Percentiles rank a stretch among this genome's conserved stretches.
Conservation (phyloP, 2,888 invertebrate species). For the Perizoma flavofasciatum region DNA sequence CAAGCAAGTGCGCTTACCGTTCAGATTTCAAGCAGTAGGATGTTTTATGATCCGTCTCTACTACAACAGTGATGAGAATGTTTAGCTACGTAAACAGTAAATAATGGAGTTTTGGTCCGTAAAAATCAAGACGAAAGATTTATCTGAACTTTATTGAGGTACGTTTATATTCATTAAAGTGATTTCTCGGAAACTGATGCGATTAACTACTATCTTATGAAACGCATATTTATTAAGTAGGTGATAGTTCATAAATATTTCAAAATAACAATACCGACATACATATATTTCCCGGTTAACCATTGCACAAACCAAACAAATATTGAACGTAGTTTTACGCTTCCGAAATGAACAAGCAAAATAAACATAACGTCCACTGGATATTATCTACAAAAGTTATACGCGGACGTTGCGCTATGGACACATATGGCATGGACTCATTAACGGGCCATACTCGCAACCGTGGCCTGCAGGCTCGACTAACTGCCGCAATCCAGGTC, state of each 20-base stretch:
- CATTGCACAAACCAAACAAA: neutral
- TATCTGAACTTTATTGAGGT: too few species aligned
- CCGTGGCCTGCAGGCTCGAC: slow-evolving; percentile 48
- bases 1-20: slow-evolving; percentile 51
- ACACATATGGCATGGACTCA: slow-evolving; percentile 66
- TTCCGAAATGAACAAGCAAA: slow-evolving; percentile 26
- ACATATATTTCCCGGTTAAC: neutral
- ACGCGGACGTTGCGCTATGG: slow-evolving; percentile 53
- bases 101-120: too few species aligned
- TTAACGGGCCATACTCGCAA: slow-evolving; percentile 55
- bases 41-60: neutral
- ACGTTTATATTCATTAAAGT: too few species aligned
- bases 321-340: neutral
- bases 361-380: slow-evolving; percentile 33
- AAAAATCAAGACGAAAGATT: too few species aligned
- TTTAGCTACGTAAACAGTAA: too few species aligned
- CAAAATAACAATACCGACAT: neutral
- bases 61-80: too few species aligned
- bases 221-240: too few species aligned
- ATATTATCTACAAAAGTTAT: slow-evolving; percentile 53
- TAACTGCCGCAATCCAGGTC: slow-evolving; percentile 70
- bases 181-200: too few species aligned
- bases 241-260: too few species aligned
- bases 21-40: slow-evolving; percentile 7
- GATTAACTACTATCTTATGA: too few species aligned